Evolutionary conservation across 1,140 invertebrate genomes (phyloP).

Genomic region (Capitella teleta): DNA sequence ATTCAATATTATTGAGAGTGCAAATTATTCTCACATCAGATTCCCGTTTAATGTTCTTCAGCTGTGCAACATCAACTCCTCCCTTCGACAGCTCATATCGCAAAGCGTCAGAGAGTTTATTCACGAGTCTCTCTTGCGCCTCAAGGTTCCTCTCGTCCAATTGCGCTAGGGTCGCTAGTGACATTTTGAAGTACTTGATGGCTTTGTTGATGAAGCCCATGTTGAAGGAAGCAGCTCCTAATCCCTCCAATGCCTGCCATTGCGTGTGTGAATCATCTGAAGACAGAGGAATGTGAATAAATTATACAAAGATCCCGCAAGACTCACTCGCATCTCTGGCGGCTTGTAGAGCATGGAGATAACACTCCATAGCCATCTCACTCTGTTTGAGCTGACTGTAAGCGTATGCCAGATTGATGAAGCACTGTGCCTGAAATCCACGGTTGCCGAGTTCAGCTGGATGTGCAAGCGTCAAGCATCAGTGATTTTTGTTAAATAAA

Average conservation of each 20-base stretch:
- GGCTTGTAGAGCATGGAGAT: constrained; percentile 23
- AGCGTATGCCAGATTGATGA: constrained; percentile 26
- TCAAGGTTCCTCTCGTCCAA: neutral
- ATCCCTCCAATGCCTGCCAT: constrained; percentile 26
- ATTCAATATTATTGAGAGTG: too few relatives aligned
- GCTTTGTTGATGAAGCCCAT: constrained; percentile 14
- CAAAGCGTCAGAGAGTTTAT: neutral
- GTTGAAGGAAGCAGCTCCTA: constrained; percentile 21
- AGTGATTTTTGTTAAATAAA: neutral
- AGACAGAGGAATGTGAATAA: too few relatives aligned
- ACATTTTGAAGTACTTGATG: constrained; percentile 2
- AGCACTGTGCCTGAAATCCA: constrained; percentile 24
- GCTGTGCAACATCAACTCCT: too few relatives aligned
- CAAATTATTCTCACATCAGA: too few relatives aligned
- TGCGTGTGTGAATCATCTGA: constrained; percentile 20
- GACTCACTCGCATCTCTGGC: constrained; percentile 20
- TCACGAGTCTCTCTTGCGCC: neutral
- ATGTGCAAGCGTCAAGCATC: neutral
- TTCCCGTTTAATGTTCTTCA: too few relatives aligned
- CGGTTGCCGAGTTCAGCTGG: constrained; percentile 17
- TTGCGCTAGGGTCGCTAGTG: neutral
- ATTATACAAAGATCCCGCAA: too few relatives aligned
- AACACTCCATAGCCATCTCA: constrained; percentile 17
- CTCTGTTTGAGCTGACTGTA: constrained; percentile 20
- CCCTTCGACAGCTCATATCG: too few relatives aligned